Base-by-base conservation (phyloP, 2,113 vertebrate genomes). In the Sylvia atricapilla region DNA sequence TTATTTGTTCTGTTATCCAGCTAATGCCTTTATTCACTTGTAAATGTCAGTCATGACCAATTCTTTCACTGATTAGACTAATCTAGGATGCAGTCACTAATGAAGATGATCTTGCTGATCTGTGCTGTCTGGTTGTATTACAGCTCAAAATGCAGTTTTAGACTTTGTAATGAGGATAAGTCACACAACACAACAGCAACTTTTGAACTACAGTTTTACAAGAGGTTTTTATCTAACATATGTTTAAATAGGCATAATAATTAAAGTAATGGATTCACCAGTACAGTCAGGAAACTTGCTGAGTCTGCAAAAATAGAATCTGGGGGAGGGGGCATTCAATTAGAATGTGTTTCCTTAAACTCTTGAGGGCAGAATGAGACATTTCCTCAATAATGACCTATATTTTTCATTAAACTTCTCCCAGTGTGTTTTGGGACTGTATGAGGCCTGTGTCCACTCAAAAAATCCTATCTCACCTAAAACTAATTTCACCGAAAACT, bases 81-180 rank as follows among this genome's bases (percentile, higher is more conserved):
- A 91, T 95, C 77, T 93, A 85, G 35, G 52, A 66, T 92, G 72
- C 15, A 87, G 49, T 31, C 62, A 13, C 43, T 96, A 90, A 94
- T 92, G 55, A 94, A 87, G 58, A 97, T 62, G n/a, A 88, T 86
- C 23, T 84, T 95, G 83, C 76, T 95, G 77, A 84, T 91, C 52
- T 91, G 41, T 89, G 50, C 31, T 94, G 14, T 82, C 91, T 90
- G 69, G 27, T 89, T 62, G 56, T 37, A 63, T 76, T 87, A 49
- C 18, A 67, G 44, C 43, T 92, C 22, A 62, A 94, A 90, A 33
- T 64, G n/a, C 37, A 85, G 43, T 78, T 92, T 43, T 44, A 35
- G 31, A 47, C 18, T 67, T 81, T 73, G 52, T 31, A 64, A 43
- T 52, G 39, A 52, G 31, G 31, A 56, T 49, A 89, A 81, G 94